Conservation (phyloP, 2,888 invertebrate genomes). For the Tachystola acroxantha region DNA sequence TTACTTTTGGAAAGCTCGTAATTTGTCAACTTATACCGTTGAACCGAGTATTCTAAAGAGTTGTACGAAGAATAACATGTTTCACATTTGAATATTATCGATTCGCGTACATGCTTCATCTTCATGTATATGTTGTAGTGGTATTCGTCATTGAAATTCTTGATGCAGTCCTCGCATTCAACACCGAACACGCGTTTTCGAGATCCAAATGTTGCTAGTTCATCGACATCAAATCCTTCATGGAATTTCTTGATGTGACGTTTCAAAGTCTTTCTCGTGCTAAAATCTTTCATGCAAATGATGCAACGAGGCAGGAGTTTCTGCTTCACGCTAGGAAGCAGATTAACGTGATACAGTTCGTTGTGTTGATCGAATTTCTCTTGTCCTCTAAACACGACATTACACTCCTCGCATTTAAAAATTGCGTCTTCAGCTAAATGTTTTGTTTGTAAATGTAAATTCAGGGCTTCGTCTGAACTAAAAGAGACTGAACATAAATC, state of each 20-base stretch:
- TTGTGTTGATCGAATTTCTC: slow-evolving; percentile 53
- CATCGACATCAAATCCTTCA: slow-evolving; percentile 46
- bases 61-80: slow-evolving; percentile 36
- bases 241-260: slow-evolving; percentile 63
- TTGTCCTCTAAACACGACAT: slow-evolving; percentile 51
- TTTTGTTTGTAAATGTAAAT: slow-evolving; percentile 45
- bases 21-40: slow-evolving; percentile 34
- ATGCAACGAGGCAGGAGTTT: slow-evolving; percentile 48
- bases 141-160: slow-evolving; percentile 41
- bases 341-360: slow-evolving; percentile 29
- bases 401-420: slow-evolving; percentile 59
- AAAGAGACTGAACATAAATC: slow-evolving; percentile 56
- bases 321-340: slow-evolving; percentile 25
- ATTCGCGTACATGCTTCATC: slow-evolving; percentile 35
- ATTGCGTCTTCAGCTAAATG: slow-evolving; percentile 55
- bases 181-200: slow-evolving; percentile 29
- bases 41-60: slow-evolving; percentile 44
- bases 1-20: slow-evolving; percentile 33
- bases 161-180: slow-evolving; percentile 52
- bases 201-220: slow-evolving; percentile 42
- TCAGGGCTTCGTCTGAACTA: slow-evolving; percentile 41
- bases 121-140: slow-evolving; percentile 33
- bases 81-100: slow-evolving; percentile 46
- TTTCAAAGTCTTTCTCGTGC: slow-evolving; percentile 54
- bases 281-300: slow-evolving; percentile 61